phyloP scores from a whole-genome alignment of 2,797 vertebrate genomes.

The Falco novaeseelandiae region DNA sequence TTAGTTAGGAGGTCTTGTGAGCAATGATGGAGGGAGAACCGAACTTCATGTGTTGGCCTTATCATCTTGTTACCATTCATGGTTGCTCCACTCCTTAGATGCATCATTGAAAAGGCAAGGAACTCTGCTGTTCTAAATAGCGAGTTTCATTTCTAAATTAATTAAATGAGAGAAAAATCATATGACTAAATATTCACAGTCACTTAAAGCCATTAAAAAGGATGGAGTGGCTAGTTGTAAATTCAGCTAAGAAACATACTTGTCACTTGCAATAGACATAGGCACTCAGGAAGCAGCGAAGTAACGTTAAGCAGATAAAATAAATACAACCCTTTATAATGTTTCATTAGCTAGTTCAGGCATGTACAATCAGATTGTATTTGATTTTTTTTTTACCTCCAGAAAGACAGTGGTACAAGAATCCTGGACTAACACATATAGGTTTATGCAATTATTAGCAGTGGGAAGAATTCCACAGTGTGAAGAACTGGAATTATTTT shows the following conservation, averaged over 20 bases:
- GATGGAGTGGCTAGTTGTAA: not conserved
- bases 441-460: not conserved
- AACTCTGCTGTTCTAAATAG: not conserved
- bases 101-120: not conserved
- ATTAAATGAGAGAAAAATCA: constrained; percentile 29
- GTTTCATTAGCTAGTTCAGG: constrained; percentile 15
- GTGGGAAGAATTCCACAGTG: not conserved
- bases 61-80: not conserved
- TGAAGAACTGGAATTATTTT: not conserved
- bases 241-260: not conserved
- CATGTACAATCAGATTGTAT: not conserved
- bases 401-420: not conserved
- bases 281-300: not conserved
- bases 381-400: not conserved
- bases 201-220: not conserved
- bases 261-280: not conserved
- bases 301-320: not conserved
- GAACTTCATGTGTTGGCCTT: not conserved
- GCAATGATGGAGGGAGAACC: not conserved
- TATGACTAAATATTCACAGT: not conserved
- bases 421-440: not conserved
- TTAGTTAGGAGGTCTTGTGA: not conserved
- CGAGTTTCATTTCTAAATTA: constrained; percentile 31
- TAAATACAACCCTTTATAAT: not conserved
- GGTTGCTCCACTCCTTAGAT: not conserved